These are phyloP conservation scores for Leucoma salicis DNA, from an alignment of 2,888 invertebrate genomes.

Conservation along the genomic window DNA sequence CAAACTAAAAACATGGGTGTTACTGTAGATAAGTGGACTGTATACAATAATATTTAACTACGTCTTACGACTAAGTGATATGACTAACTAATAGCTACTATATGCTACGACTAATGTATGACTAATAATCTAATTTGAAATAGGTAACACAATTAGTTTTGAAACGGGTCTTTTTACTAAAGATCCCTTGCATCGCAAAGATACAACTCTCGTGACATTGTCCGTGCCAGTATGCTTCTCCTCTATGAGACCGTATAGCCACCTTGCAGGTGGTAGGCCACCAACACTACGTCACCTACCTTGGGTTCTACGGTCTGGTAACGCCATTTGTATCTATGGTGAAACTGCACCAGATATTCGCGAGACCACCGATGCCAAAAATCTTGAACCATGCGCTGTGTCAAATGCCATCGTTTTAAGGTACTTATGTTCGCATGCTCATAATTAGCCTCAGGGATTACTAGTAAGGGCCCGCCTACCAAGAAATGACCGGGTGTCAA, in stretches of 20 bases:
- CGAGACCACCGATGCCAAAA: conserved; percentile 13
- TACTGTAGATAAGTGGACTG: too few relatives aligned
- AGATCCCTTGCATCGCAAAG: conserved; percentile 1
- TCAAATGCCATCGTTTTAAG: conserved; percentile 3
- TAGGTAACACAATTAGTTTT: too few relatives aligned
- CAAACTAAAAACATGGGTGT: too few relatives aligned
- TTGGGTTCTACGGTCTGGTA: neutral
- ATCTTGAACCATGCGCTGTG: conserved; percentile 10
- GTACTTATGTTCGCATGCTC: neutral
- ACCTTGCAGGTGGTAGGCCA: neutral
- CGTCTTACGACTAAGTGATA: too few relatives aligned
- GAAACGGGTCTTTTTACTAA: conserved; percentile 1
- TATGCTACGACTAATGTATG: too few relatives aligned
- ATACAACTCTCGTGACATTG: neutral
- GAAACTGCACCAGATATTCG: conserved; percentile 10
- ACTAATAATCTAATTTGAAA: too few relatives aligned
- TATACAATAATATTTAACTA: too few relatives aligned
- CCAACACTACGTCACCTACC: too few relatives aligned
- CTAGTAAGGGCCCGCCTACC: too few relatives aligned
- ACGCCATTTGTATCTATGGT: conserved; percentile 9
- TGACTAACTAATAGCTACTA: too few relatives aligned
- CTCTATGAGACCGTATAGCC: conserved; percentile 1
- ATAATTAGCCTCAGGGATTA: too few relatives aligned
- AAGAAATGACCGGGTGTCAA: too few relatives aligned
- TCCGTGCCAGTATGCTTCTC: conserved; percentile 2